Percentiles rank a stretch among this genome's conserved stretches.
phyloP scores from a whole-genome alignment of 1,140 invertebrate species.

The Drosophila kurseongensis region DNA sequence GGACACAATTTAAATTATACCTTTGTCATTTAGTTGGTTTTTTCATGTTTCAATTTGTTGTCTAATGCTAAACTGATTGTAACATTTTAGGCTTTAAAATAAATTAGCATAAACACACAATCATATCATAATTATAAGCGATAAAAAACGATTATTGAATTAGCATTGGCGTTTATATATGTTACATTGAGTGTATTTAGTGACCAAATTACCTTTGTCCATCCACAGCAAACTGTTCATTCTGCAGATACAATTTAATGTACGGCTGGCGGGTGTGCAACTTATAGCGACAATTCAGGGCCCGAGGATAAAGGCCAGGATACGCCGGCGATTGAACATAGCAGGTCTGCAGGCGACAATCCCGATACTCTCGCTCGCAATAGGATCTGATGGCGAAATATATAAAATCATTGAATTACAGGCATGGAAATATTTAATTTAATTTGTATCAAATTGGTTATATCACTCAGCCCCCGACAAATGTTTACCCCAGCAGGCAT shows the following conservation, averaged over 20 bases:
- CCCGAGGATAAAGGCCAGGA: constrained; percentile 95
- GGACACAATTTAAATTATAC: background rate
- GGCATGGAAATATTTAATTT: constrained; percentile 55
- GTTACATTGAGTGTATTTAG: background rate
- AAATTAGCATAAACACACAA: background rate
- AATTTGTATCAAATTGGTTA: constrained; percentile 65
- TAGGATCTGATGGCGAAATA: constrained; percentile 88
- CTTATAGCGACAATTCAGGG: constrained; percentile 94
- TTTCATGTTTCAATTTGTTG: background rate
- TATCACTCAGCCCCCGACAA: constrained; percentile 38
- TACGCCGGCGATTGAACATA: constrained; percentile 97
- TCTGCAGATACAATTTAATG: constrained; percentile 96
- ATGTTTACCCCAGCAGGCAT: constrained; percentile 52
- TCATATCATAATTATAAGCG: background rate
- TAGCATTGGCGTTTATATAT: no score
- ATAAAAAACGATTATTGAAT: no score
- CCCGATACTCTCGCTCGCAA: constrained; percentile 93
- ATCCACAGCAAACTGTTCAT: constrained; percentile 97
- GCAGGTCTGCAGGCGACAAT: constrained; percentile 94
- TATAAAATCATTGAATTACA: constrained; percentile 45
- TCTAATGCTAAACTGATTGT: background rate
- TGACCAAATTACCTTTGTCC: constrained; percentile 88
- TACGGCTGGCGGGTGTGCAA: constrained; percentile 94
- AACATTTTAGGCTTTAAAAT: background rate
- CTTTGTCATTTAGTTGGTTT: background rate